These are phyloP conservation scores for Bryconaethiops microstoma DNA, from an alignment of 2,797 vertebrate genomes.

Conservation along the genomic window DNA sequence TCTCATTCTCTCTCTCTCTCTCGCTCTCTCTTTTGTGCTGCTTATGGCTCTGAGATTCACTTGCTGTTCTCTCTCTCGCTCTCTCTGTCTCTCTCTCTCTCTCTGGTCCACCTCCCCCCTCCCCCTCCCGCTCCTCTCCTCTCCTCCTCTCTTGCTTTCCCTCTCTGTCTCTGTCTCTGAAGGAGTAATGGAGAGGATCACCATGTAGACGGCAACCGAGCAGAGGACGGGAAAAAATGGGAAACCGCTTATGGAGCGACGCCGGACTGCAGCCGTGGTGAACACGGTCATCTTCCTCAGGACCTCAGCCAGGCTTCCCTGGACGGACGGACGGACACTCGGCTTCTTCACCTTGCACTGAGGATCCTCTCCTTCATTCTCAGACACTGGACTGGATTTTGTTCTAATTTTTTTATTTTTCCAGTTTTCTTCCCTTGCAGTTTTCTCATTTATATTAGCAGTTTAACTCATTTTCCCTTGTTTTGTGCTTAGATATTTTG, in stretches of 20 bases:
- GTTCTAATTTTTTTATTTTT: neutral
- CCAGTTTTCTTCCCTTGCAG: conserved; percentile 55
- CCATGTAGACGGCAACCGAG: conserved; percentile 89
- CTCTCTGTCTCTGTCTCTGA: conserved; percentile 68
- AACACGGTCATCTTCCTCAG: conserved; percentile 67
- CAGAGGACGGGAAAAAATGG: conserved; percentile 83
- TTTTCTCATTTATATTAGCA: conserved; percentile 22
- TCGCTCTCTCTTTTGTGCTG: conserved; percentile 50
- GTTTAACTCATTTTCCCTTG: neutral
- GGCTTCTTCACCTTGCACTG: conserved; percentile 28
- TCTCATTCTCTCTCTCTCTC: neutral
- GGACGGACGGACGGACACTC: conserved; percentile 44
- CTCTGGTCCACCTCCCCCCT: conserved; percentile 20
- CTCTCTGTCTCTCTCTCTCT: conserved; percentile 15
- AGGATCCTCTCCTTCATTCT: conserved; percentile 36
- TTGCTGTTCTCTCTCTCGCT: conserved; percentile 44
- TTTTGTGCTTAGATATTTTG: conserved; percentile 29
- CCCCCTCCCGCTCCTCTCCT: conserved; percentile 50
- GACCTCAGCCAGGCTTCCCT: conserved; percentile 62
- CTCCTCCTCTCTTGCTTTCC: conserved; percentile 55
- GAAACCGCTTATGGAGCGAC: conserved; percentile 88
- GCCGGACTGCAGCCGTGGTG: conserved; percentile 92
- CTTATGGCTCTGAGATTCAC: conserved; percentile 41
- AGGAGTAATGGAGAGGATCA: conserved; percentile 90
- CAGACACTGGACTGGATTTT: conserved; percentile 41